Evolutionary conservation across 2,113 vertebrate genomes (phyloP).

Genomic region (Sula dactylatra): DNA sequence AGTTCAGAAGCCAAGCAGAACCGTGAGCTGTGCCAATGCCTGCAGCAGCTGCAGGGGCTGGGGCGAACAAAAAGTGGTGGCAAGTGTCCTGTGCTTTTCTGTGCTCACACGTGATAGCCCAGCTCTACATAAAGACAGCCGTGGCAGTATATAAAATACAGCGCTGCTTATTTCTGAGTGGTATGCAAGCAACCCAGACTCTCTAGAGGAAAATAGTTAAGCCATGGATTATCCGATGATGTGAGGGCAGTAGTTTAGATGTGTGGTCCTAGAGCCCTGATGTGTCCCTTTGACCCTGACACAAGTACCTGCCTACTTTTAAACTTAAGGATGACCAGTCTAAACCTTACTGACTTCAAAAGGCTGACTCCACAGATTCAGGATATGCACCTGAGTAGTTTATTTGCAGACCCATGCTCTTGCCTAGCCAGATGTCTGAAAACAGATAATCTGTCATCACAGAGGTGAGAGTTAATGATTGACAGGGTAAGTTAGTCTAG

Average conservation of each 20-base stretch:
- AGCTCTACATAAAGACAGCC: background rate
- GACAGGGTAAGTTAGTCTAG: background rate
- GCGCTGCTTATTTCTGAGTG: background rate
- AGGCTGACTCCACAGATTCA: background rate
- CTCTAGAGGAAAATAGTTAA: background rate
- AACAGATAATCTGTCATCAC: background rate
- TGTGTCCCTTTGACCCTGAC: background rate
- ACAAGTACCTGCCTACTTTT: background rate
- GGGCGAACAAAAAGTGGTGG: background rate
- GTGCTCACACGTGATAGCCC: fast-evolving
- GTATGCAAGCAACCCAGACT: background rate
- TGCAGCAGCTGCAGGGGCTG: background rate
- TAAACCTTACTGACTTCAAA: background rate
- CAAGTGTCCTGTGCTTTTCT: background rate
- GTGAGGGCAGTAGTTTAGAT: background rate
- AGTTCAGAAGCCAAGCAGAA: background rate
- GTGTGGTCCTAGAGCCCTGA: background rate
- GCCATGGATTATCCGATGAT: fast-evolving
- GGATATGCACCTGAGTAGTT: background rate
- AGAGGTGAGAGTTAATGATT: background rate
- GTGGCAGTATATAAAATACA: background rate
- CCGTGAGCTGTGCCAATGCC: background rate
- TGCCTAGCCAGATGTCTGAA: background rate
- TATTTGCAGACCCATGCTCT: background rate
- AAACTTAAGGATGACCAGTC: background rate